phyloP scores from a whole-genome alignment of 2,113 vertebrate species.

The Hypocryptadius cinnamomeus region DNA sequence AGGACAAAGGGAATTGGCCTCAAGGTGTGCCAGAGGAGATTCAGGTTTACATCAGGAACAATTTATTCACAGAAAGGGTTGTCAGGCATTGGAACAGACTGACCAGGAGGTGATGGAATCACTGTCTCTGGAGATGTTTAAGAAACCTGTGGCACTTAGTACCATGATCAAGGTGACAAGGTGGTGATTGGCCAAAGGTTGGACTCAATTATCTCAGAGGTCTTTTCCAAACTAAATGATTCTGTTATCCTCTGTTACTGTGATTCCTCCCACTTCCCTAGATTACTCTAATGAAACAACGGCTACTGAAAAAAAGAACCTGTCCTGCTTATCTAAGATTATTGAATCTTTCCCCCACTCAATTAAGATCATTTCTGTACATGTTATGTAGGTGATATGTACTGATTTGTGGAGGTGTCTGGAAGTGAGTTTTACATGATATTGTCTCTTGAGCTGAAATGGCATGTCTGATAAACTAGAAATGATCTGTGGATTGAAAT shows the following conservation, averaged over 20 bases:
- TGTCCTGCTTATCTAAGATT: not conserved
- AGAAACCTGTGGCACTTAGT: not conserved
- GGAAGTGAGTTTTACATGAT: not conserved
- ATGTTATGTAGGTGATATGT: fast-evolving
- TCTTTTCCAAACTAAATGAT: not conserved
- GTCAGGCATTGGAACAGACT: not conserved
- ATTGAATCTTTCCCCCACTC: not conserved
- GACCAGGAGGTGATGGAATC: not conserved
- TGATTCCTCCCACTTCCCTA: not conserved
- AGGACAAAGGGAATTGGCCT: not conserved
- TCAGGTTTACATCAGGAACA: not conserved
- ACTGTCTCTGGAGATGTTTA: not conserved
- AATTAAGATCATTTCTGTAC: not conserved
- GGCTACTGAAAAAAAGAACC: not conserved
- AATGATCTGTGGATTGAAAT: not conserved
- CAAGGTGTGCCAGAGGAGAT: not conserved
- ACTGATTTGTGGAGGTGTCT: not conserved
- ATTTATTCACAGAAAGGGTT: not conserved
- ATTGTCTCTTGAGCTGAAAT: not conserved
- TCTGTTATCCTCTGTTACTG: not conserved
- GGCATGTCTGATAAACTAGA: not conserved
- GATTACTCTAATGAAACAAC: not conserved
- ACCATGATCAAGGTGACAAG: not conserved
- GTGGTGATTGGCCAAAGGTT: not conserved
- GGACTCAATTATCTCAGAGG: not conserved